Base-by-base conservation (phyloP, 1,140 invertebrate species). In the Drosophila lacertosa region DNA sequence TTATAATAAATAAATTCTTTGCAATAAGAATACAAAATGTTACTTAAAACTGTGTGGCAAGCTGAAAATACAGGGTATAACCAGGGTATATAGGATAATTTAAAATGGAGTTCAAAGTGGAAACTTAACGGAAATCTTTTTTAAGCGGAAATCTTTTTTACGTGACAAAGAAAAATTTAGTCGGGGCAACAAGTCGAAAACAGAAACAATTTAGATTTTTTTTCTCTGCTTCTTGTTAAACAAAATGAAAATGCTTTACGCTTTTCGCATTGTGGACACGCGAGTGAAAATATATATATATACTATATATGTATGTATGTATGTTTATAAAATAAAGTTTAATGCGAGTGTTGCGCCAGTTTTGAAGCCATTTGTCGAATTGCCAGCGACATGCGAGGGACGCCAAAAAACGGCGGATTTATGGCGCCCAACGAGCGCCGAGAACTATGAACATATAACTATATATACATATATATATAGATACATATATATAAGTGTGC, bases 331-430 rank as follows among this genome's bases (percentile, higher is more conserved):
- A 32, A 55, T 55, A 64, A 70, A 70, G 60, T 64, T 65, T 70
- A 65, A 70, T 70, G 67, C 50, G 67, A 70, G 51, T 48, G 51
- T 70, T 70, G 67, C 51, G 67, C 67, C 51, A 70, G 60, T 70
- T 70, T 65, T 58, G 60, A 57, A 64, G 51, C 33, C 59, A 70
- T 70, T 70, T 70, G 67, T 70, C 44, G 60, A 70, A 70, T 65
- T 70, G 60, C 67, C 51, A 44, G 66, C 66, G 48, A 69, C 66
- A 69, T 55, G 53, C 37, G 20, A 66, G 32, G 35, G 18, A 2
- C 35, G 54, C 50, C 35, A 40, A n/a, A n/a, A n/a, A n/a, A 53
- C 24, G 32, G 60, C 67, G 58, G 60, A 70, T 65, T 65, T 70
- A 70, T 70, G 67, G 67, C 67, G 67, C 67, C 20, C 39, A 40